A percentile compares a stretch with the other conserved stretches of the same genome.
Evolutionary conservation across 2,113 vertebrate species (phyloP).

Genomic region (Atlantisia rogersi): DNA sequence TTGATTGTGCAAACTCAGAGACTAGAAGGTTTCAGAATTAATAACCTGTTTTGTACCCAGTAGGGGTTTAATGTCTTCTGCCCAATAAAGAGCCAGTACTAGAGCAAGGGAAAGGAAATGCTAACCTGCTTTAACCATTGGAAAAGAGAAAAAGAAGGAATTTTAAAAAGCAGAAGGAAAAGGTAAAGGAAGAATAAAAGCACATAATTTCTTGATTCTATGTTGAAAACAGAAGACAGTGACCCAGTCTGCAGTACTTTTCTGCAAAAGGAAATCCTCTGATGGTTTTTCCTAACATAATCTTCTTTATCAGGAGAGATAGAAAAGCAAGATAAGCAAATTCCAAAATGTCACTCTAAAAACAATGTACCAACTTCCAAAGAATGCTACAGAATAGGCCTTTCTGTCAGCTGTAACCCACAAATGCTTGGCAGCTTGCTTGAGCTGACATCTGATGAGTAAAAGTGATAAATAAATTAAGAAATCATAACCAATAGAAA

Average conservation of each 20-base stretch:
- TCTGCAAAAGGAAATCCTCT: background rate
- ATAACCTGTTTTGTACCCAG: background rate
- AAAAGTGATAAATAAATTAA: background rate
- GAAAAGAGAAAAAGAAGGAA: background rate
- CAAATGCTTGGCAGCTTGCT: background rate
- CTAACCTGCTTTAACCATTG: background rate
- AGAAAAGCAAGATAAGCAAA: background rate
- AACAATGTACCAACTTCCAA: background rate
- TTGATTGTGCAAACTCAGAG: background rate
- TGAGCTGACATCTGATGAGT: background rate
- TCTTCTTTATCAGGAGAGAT: background rate
- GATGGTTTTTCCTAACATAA: background rate
- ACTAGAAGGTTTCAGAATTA: background rate
- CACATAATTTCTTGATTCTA: background rate
- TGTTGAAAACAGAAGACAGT: background rate
- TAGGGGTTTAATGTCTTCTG: background rate
- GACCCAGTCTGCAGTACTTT: background rate
- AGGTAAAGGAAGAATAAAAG: background rate
- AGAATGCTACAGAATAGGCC: background rate
- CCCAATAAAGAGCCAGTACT: background rate
- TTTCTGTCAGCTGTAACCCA: background rate
- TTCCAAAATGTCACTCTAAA: background rate
- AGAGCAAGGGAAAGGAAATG: background rate
- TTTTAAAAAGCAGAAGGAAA: background rate
- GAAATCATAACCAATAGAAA: background rate